Conservation (phyloP, 2,888 invertebrate genomes). For the Meiosimyza platycephala region DNA sequence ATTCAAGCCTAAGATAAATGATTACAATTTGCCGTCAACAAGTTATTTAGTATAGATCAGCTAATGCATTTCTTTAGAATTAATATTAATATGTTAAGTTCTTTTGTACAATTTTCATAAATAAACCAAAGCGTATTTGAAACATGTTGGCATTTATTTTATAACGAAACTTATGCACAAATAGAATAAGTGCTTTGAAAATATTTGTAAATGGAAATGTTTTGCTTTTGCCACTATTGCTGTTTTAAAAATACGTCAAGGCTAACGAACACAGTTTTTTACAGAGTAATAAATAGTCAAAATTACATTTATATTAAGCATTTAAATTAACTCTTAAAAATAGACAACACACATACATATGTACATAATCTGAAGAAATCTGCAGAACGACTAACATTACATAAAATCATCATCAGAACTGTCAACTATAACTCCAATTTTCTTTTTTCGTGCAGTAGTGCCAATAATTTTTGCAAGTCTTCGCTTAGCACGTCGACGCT, state of each 20-base stretch:
- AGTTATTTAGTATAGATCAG: constrained; percentile 60
- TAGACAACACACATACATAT: neutral
- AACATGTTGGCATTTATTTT: too few relatives aligned
- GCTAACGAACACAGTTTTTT: too few relatives aligned
- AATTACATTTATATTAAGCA: too few relatives aligned
- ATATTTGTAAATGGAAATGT: too few relatives aligned
- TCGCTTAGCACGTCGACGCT: constrained; percentile 57
- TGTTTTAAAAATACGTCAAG: too few relatives aligned
- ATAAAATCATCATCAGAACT: constrained; percentile 37
- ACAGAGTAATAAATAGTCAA: too few relatives aligned
- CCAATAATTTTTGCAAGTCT: constrained; percentile 32
- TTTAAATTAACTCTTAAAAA: neutral
- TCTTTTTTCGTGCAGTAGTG: neutral
- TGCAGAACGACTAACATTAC: neutral
- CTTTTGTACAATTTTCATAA: constrained; percentile 8
- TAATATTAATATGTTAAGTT: neutral
- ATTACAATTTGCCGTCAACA: constrained; percentile 58
- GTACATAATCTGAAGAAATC: neutral
- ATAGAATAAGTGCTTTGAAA: too few relatives aligned
- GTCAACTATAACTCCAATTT: constrained; percentile 3
- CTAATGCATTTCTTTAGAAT: too few relatives aligned
- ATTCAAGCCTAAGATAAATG: constrained; percentile 60
- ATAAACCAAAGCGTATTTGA: constrained; percentile 22
- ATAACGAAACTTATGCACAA: too few relatives aligned
- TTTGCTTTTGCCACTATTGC: too few relatives aligned